These are phyloP conservation scores for Thymelicus acteon DNA, from an alignment of 2,888 invertebrate species.

Conservation along the genomic window DNA sequence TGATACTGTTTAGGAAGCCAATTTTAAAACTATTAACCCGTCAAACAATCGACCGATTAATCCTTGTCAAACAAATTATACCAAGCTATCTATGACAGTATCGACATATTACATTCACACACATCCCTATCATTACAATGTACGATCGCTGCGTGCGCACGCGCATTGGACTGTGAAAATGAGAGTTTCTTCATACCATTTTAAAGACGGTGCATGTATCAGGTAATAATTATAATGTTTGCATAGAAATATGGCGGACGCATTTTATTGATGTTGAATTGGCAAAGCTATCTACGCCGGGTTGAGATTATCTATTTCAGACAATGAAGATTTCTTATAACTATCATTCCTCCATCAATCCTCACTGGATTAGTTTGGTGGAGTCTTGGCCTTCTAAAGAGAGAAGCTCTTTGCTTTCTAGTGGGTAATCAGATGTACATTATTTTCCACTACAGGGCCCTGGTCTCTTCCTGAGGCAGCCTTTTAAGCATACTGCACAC, in stretches of 20 bases:
- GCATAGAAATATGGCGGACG: not conserved
- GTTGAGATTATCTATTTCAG: no score
- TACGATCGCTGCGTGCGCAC: not conserved
- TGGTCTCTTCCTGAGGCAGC: no score
- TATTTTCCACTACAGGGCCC: no score
- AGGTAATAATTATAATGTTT: no score
- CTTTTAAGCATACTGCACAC: no score
- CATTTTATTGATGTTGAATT: not conserved
- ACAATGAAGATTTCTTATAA: no score
- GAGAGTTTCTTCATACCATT: slow-evolving; percentile 10
- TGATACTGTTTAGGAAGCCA: not conserved
- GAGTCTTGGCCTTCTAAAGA: no score
- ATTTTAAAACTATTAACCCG: slow-evolving; percentile 1
- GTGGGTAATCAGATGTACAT: no score
- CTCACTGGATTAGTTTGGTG: no score
- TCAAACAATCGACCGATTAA: not conserved
- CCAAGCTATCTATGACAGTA: not conserved
- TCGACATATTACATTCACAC: not conserved
- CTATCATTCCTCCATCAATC: no score
- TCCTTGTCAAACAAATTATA: not conserved
- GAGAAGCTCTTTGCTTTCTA: no score
- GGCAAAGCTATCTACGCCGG: no score
- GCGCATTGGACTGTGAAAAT: slow-evolving; percentile 9
- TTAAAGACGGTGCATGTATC: not conserved
- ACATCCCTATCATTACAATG: not conserved